Conservation (phyloP, 2,888 invertebrate genomes). For the Chironomus tentans region DNA sequence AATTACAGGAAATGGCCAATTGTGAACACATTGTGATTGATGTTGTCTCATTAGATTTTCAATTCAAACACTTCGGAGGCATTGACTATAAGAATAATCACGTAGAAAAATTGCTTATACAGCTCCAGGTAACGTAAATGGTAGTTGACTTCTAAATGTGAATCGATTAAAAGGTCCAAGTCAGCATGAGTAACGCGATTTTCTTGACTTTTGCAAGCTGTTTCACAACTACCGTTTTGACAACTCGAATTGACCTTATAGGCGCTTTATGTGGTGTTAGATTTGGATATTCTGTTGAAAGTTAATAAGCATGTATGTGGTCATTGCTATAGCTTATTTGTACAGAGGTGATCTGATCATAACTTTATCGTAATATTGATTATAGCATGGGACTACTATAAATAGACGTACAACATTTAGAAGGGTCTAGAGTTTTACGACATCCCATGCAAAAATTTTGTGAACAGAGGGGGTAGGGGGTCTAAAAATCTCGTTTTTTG, state of each 20-base stretch:
- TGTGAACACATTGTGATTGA: slow-evolving; percentile 19
- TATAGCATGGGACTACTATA: no score
- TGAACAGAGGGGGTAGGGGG: no score
- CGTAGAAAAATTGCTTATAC: neutral
- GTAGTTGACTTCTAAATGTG: slow-evolving; percentile 1
- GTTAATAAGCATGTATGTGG: neutral
- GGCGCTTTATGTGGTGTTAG: neutral
- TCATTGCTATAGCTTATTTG: no score
- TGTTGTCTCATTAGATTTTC: slow-evolving; percentile 23
- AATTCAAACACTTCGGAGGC: neutral
- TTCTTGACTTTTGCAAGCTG: slow-evolving; percentile 16
- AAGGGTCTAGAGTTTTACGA: no score
- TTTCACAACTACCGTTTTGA: neutral
- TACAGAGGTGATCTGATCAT: no score
- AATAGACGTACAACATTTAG: no score
- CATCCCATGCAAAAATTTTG: no score
- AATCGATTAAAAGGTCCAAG: slow-evolving; percentile 22
- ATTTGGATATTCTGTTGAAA: slow-evolving; percentile 6
- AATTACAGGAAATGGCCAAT: slow-evolving; percentile 23
- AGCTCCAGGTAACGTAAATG: neutral
- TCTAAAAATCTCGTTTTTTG: no score
- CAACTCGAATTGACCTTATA: no score
- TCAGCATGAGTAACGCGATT: neutral
- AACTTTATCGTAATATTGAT: no score
- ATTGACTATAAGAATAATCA: neutral